phyloP scores from a whole-genome alignment of 2,113 vertebrate species.

The Chiloscyllium plagiosum region DNA sequence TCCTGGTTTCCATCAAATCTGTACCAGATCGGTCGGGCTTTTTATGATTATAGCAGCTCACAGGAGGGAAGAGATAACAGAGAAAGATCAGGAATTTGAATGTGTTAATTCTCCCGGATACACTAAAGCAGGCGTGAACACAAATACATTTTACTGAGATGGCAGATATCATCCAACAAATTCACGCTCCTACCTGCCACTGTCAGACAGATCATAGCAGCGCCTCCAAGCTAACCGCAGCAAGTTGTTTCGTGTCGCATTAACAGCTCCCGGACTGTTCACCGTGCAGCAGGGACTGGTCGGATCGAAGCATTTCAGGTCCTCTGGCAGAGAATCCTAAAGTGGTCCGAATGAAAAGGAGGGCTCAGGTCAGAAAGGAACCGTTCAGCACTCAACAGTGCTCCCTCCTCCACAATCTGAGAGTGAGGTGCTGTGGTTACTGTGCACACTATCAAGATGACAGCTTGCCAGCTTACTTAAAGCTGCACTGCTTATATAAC shows the following conservation, averaged over 20 bases:
- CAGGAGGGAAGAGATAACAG: neutral
- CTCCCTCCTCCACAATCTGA: neutral
- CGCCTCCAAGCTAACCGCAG: neutral
- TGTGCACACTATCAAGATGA: neutral
- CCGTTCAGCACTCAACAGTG: neutral
- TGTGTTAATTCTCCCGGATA: neutral
- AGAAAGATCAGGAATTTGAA: neutral
- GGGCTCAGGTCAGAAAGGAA: neutral
- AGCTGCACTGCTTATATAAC: neutral
- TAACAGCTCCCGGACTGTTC: neutral
- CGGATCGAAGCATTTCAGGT: neutral
- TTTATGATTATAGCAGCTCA: neutral
- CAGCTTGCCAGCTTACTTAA: constrained; percentile 20
- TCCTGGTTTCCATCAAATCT: neutral
- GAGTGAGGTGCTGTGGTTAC: neutral
- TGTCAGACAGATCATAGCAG: neutral
- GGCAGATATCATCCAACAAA: neutral
- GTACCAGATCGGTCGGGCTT: neutral
- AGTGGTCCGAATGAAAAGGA: neutral
- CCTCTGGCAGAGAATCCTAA: neutral
- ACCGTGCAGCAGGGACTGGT: neutral
- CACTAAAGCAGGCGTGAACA: neutral
- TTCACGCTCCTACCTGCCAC: neutral
- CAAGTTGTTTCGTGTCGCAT: no score
- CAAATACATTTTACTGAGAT: neutral